phyloP scores from a whole-genome alignment of 2,113 vertebrate species.

The Dendropsophus ebraccatus region DNA sequence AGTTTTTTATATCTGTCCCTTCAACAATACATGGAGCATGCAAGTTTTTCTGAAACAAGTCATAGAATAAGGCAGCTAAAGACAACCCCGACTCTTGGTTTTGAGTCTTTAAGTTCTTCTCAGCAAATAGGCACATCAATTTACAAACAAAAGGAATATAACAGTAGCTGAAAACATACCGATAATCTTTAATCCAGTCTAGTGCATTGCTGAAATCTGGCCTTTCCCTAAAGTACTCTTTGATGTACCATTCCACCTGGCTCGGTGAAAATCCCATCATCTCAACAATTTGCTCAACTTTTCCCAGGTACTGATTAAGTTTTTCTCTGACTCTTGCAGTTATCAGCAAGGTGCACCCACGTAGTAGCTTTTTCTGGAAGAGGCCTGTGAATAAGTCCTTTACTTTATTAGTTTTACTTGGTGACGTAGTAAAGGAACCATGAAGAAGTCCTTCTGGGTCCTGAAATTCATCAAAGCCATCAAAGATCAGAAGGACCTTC shows the following conservation, averaged over 20 bases:
- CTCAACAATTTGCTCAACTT: conserved; percentile 81
- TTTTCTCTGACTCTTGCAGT: conserved; percentile 79
- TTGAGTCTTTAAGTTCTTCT: conserved; percentile 63
- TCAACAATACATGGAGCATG: conserved; percentile 34
- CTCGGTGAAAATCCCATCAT: conserved; percentile 77
- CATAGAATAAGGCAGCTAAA: conserved; percentile 79
- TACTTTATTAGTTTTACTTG: conserved; percentile 65
- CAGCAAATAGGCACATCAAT: conserved; percentile 77
- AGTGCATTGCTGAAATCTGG: conserved; percentile 61
- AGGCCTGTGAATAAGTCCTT: conserved; percentile 80
- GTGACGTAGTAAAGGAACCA: conserved; percentile 44
- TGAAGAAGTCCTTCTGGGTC: conserved; percentile 77
- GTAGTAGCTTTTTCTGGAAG: conserved; percentile 83
- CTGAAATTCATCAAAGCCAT: conserved; percentile 84
- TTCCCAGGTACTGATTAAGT: conserved; percentile 76
- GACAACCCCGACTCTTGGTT: conserved; percentile 75
- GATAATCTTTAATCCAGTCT: conserved; percentile 67
- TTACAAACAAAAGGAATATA: conserved; percentile 82
- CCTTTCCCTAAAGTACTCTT: conserved; percentile 72
- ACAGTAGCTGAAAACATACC: conserved; percentile 79
- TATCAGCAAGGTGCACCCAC: conserved; percentile 84
- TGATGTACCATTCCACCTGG: conserved; percentile 77
- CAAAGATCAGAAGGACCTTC: conserved; percentile 85
- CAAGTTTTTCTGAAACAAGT: conserved; percentile 69
- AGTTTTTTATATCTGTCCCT: not conserved